Base-by-base conservation (phyloP, 1,140 invertebrate species). In the Streblospio benedicti region DNA sequence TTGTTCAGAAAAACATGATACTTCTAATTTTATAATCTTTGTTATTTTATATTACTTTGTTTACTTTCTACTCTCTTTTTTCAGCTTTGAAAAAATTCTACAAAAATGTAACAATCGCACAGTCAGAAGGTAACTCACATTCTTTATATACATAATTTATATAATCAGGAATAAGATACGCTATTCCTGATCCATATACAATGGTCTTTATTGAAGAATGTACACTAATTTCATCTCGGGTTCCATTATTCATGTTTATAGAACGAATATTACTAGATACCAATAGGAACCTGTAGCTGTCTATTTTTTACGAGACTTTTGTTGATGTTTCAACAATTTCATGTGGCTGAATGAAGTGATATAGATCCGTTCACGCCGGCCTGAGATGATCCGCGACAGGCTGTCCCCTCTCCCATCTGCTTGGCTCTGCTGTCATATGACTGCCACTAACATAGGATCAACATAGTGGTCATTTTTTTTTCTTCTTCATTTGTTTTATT, bases 71-170 rank as follows among this genome's bases (percentile, higher is more conserved):
- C 16, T 27, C n/a, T 55, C 43, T 54, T 35, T 45, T 58, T 59
- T 12, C 57, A 65, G 64, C 60, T 27, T 14, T 65, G 14, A 72
- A 66, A 53, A 63, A 85, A 61, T 89, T 89, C 76, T 89, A 88
- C 72, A 81, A 81, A 68, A 83, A 81, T 60, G 86, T 86, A 0
- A 81, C 82, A 45, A 83, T 89, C 60, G 66, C 87, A 43, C 77
- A 78, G 43, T 52, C 64, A 30, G 60, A 67, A 64, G 79, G 81
- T 31, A 83, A 38, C 35, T n/a, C n/a, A n/a, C 9, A 38, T 9
- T 38, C n/a, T 38, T 38, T 38, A 38, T 9, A 38, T 38, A 9
- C n/a, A 38, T 38, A 9, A 38, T 38, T 9, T 38, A 38, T 9
- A 9, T 38, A 38, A 9, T 38, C n/a, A 9, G n/a, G n/a, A 9